These are phyloP conservation scores for Aurelia sp. DNA, from an alignment of 30 jellyfish, hydroid and myxozoan genomes.

Conservation along the genomic window DNA sequence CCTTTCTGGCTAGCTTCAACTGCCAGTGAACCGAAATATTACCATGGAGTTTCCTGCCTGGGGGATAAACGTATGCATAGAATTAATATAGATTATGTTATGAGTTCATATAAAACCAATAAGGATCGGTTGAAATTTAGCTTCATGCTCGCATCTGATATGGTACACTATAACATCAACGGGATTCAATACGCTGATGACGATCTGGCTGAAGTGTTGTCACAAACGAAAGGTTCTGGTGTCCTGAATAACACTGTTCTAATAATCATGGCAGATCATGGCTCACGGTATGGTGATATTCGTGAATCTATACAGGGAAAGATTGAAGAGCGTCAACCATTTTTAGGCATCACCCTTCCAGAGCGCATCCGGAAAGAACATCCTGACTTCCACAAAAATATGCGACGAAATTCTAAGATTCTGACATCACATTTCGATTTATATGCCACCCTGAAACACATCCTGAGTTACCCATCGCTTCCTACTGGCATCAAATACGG, in stretches of 20 bases:
- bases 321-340: slow-evolving; percentile 83
- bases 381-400: slow-evolving; percentile 23
- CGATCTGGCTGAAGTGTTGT: slow-evolving; percentile 35
- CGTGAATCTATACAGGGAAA: slow-evolving; percentile 70
- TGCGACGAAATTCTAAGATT: slow-evolving; percentile 38
- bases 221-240: slow-evolving; percentile 14
- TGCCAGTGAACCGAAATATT: not conserved
- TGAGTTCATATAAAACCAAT: slow-evolving; percentile 27
- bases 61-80: slow-evolving; percentile 20
- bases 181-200: slow-evolving; percentile 44
- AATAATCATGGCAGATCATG: slow-evolving; percentile 84
- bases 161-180: slow-evolving; percentile 37
- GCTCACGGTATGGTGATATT: slow-evolving; percentile 43
- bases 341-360: slow-evolving; percentile 69
- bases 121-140: slow-evolving; percentile 26
- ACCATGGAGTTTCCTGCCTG: slow-evolving; percentile 20
- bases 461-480: slow-evolving; percentile 30
- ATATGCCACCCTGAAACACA: slow-evolving; percentile 52
- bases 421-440: slow-evolving; percentile 74
- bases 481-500: slow-evolving; percentile 39
- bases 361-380: slow-evolving; percentile 19
- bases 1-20: slow-evolving; percentile 58
- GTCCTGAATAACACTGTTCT: slow-evolving; percentile 64
- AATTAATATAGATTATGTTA: slow-evolving; percentile 36
- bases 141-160: not conserved